Percentiles rank a stretch among this genome's conserved stretches.
These are phyloP conservation scores for Amazona finschi DNA, from an alignment of 2,797 vertebrate genomes.

Conservation along the genomic window DNA sequence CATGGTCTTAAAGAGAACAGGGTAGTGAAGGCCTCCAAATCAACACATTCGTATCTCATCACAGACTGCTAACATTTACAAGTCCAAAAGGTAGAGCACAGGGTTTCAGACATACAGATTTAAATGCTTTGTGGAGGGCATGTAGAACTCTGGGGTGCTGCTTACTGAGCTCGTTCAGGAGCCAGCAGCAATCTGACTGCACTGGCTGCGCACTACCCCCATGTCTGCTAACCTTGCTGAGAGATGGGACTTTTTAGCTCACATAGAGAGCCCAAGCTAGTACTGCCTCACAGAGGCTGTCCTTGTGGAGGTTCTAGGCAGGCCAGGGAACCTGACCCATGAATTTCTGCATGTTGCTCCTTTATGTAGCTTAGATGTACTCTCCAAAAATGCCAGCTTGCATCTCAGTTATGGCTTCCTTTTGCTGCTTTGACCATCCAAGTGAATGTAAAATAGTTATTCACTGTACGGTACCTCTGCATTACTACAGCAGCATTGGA, in stretches of 20 bases:
- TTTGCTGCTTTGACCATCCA: neutral
- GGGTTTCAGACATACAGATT: neutral
- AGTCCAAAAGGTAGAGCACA: neutral
- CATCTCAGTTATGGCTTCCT: neutral
- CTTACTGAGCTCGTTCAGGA: accelerated
- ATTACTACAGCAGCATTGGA: neutral
- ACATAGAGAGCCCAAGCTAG: neutral
- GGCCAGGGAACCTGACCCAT: neutral
- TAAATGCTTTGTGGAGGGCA: neutral
- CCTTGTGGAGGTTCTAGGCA: neutral
- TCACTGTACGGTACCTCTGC: neutral
- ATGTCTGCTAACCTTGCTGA: neutral
- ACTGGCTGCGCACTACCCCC: accelerated
- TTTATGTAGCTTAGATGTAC: neutral
- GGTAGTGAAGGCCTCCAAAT: neutral
- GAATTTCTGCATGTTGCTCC: neutral
- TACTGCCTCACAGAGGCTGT: neutral
- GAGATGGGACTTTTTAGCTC: neutral
- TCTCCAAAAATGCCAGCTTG: neutral
- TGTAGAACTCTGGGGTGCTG: neutral
- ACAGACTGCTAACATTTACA: neutral
- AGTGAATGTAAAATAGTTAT: neutral
- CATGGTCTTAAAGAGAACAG: neutral
- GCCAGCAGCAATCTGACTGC: neutral
- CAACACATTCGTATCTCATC: neutral